Percentiles rank a stretch among this genome's conserved stretches.
Evolutionary conservation across 2,797 vertebrate genomes (phyloP).

Genomic region (Syncerus caffer): DNA sequence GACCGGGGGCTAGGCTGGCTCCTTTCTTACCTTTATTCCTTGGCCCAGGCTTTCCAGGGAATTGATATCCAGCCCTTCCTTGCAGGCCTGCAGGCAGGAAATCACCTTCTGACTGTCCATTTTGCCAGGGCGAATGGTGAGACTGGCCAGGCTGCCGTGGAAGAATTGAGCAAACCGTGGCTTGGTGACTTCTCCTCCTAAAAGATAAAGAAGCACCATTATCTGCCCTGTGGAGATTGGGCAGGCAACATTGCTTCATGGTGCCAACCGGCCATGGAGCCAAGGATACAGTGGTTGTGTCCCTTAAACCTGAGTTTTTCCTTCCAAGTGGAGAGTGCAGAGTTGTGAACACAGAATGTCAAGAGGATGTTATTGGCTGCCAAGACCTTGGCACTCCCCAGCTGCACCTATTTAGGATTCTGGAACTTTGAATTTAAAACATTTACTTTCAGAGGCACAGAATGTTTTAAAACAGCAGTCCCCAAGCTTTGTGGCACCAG

Average conservation of each 20-base stretch:
- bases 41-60: constrained; percentile 94
- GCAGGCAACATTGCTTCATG: background rate
- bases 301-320: background rate
- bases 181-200: constrained; percentile 94
- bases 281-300: background rate
- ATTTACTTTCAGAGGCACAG: background rate
- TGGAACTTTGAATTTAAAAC: constrained; percentile 38
- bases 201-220: constrained; percentile 43
- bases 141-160: constrained; percentile 95
- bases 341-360: background rate
- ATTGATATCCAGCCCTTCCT: constrained; percentile 97
- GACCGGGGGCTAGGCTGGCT: constrained; percentile 44
- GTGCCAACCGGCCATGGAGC: background rate
- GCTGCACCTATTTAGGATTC: background rate
- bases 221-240: background rate
- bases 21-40: constrained; percentile 91
- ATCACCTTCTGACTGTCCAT: constrained; percentile 97
- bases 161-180: constrained; percentile 96
- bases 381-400: background rate
- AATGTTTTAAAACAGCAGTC: background rate
- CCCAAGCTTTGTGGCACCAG: background rate
- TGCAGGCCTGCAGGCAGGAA: constrained; percentile 98
- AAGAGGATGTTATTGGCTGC: background rate
- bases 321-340: background rate
- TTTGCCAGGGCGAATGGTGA: constrained; percentile 94